A percentile compares a stretch with the other conserved stretches of the same genome.
Evolutionary conservation across 2,113 vertebrate genomes (phyloP).

Genomic region (Sterrhoptilus dennistouni): DNA sequence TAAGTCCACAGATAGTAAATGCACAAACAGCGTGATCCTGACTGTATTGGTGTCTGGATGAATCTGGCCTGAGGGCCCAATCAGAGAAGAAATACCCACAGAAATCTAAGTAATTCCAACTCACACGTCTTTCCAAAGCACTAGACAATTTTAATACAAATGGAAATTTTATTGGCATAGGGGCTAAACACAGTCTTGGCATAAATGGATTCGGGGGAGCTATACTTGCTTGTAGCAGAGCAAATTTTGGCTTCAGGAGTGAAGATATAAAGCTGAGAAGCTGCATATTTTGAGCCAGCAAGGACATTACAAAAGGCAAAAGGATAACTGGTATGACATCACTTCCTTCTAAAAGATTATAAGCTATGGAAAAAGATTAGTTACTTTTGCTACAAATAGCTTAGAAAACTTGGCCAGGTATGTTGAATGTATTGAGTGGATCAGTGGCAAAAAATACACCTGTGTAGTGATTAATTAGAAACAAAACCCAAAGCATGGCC

Average conservation of each 20-base stretch:
- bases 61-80: not conserved
- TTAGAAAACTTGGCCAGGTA: not conserved
- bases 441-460: not conserved
- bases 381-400: not conserved
- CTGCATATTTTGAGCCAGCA: not conserved
- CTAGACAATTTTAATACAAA: constrained; percentile 19
- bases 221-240: not conserved
- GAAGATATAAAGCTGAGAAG: not conserved
- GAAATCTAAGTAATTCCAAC: not conserved
- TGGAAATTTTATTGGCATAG: constrained; percentile 27
- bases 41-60: not conserved
- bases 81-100: not conserved
- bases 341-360: not conserved
- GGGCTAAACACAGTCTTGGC: not conserved
- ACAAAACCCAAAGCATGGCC: not conserved
- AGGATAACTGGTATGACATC: not conserved
- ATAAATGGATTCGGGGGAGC: not conserved
- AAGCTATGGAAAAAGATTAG: not conserved
- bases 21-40: not conserved
- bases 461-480: not conserved
- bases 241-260: not conserved
- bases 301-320: not conserved
- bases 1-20: not conserved
- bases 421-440: not conserved
- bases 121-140: not conserved